Base-by-base conservation (phyloP, 2,113 vertebrate genomes). In the Muntiacus muntjak region DNA sequence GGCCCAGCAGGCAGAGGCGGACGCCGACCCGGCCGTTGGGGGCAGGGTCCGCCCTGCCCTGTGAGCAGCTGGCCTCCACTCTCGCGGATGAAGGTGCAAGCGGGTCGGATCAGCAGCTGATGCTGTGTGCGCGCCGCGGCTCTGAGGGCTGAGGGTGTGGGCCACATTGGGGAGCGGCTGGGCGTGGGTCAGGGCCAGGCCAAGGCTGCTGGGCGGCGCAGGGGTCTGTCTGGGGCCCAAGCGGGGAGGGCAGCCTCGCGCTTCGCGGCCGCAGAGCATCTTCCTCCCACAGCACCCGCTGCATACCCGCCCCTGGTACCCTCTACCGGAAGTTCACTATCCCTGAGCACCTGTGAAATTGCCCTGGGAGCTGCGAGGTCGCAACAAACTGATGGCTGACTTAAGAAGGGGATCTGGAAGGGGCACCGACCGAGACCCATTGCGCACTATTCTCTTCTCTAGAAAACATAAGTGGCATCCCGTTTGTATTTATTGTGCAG, bases 161-260 rank as follows among this genome's bases (percentile, higher is more conserved):
- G 25, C 10, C 84, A 36, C 25, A 7, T 4, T 21, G 17, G 14
- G 16, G 58, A 5, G 26, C 15, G 1, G 33, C 62, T 67, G 0
- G 0, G 8, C 0, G 1, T 0, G 16, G 50, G 9, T 25, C 36
- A 17, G 7, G 6, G 19, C 12, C 10, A 86, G 14, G 30, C 21
- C 76, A 57, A 60, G 55, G 64, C 28, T 54, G 26, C 43, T 13
- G 30, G 64, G 9, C 17, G 9, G 45, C 11, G 13, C 23, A 74
- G 5, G 3, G 14, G 17, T 7, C 6, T 67, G 28, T n/a, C 78
- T 40, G 9, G 43, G 21, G 28, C 26, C 50, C 0, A 7, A 15
- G 36, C 6, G 25, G 11, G 26, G 40, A 2, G 33, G 30, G 40
- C 26, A 11, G 15, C 7, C 21, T 78, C 71, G 25, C 25, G 6